A percentile compares a stretch with the other conserved stretches of the same genome.
phyloP scores from a whole-genome alignment of 2,797 vertebrate species.

The Emydoidea blandingii region DNA sequence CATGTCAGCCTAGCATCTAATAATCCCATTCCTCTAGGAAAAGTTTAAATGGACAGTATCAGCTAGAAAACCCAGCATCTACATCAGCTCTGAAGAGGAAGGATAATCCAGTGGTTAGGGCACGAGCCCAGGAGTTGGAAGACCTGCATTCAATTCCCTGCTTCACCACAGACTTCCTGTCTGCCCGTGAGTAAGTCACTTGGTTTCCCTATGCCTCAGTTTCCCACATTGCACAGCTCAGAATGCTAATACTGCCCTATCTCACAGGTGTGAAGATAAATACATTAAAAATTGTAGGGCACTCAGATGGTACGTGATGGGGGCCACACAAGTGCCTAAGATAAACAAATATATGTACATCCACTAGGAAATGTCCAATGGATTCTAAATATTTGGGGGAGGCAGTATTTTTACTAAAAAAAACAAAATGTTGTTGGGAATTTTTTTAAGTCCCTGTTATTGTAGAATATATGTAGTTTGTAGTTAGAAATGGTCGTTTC shows the following conservation, averaged over 20 bases:
- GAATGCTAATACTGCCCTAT: background rate
- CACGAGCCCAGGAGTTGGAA: background rate
- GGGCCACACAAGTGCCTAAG: background rate
- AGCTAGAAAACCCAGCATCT: background rate
- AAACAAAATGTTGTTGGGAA: background rate
- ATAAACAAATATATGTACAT: background rate
- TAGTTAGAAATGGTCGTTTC: constrained; percentile 12
- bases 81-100: background rate
- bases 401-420: background rate
- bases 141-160: background rate
- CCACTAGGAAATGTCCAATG: background rate
- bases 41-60: background rate
- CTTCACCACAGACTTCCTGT: background rate
- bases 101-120: background rate
- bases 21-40: background rate
- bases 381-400: background rate
- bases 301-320: background rate
- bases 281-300: background rate
- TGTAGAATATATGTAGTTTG: background rate
- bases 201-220: background rate
- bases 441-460: background rate
- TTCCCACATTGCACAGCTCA: background rate
- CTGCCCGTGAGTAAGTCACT: background rate
- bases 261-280: background rate
- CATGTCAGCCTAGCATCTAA: background rate